Base-by-base conservation (phyloP, 2,888 invertebrate genomes). In the Graphium colonna region DNA sequence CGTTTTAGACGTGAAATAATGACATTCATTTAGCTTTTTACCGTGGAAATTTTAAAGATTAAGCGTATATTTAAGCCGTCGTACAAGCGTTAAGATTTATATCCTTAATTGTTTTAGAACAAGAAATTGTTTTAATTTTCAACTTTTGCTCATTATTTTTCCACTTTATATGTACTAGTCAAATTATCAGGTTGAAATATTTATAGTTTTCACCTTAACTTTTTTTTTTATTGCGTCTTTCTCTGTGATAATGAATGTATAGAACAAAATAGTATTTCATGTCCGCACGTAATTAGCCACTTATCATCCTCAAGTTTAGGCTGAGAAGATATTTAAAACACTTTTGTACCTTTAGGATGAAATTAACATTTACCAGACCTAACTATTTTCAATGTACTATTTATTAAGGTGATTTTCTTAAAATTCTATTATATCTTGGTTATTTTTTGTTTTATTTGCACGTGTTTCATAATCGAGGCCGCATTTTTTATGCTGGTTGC, bases 161-260 rank as follows among this genome's bases (percentile, higher is more conserved):
- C 66, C 67, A 71, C 67, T 69, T 66, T 67, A 65, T 73, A 69
- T 77, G 69, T 77, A 80, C 85, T 86, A 85, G 85, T 86, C 85
- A 86, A 81, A 71, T 65, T 73, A 75, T 75, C 77, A 74, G 75
- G 77, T 82, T 72, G 68, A 66, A 70, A 75, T 69, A 63, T 63
- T 68, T 68, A 64, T 70, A 60, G 59, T 58, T 60, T 59, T 61
- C 58, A 71, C 74, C 71, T 21, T n/a, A n/a, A n/a, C n/a, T n/a
- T n/a, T n/a, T n/a, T n/a, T 21, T 68, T 76, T 71, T 73, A 72
- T 74, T 73, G 61, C 60, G 63, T 74, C 69, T 79, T 69, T 76
- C 76, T 79, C 83, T 86, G 86, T 85, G 84, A 85, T 85, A 36
- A 86, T 77, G 69, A 64, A 75, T 82, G 71, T 77, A 63, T 79